Conservation (phyloP, 2,797 vertebrate genomes). For the Pseudochaenichthys georgianus region DNA sequence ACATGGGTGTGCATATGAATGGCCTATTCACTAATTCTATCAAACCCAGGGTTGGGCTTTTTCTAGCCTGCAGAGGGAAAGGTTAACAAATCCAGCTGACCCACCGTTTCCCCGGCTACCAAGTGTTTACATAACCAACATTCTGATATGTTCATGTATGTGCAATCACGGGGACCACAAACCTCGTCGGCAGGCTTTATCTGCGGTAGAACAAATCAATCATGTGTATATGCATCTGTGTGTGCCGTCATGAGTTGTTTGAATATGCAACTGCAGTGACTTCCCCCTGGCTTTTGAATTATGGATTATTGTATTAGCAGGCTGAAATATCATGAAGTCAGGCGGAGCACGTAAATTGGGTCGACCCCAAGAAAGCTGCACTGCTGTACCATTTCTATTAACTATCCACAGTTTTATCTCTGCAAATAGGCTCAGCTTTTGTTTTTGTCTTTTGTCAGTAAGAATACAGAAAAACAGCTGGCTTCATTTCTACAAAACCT, state of each 20-base stretch:
- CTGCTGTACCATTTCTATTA: not conserved
- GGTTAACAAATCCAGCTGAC: conserved; percentile 67
- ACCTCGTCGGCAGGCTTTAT: conserved; percentile 38
- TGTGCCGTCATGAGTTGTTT: conserved; percentile 29
- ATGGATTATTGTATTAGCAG: conserved; percentile 66
- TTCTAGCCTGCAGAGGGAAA: conserved; percentile 44
- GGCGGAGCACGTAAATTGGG: conserved; percentile 35
- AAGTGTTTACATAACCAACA: conserved; percentile 63
- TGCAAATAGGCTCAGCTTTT: no score
- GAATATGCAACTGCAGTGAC: conserved; percentile 56
- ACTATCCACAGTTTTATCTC: no score
- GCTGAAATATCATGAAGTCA: conserved; percentile 42
- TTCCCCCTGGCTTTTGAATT: conserved; percentile 61
- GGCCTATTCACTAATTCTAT: conserved; percentile 40
- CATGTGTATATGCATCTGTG: conserved; percentile 19
- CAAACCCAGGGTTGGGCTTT: conserved; percentile 26
- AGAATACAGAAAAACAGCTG: no score
- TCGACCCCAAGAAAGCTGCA: conserved; percentile 17
- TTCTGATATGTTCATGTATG: conserved; percentile 56
- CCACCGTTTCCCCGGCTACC: conserved; percentile 63
- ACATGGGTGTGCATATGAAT: conserved; percentile 65
- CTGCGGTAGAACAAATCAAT: conserved; percentile 51
- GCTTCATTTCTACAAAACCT: no score
- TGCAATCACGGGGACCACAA: conserved; percentile 54
- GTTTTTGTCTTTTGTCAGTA: no score